phyloP scores from a whole-genome alignment of 2,888 invertebrate genomes.

The Nymphalis urticae region DNA sequence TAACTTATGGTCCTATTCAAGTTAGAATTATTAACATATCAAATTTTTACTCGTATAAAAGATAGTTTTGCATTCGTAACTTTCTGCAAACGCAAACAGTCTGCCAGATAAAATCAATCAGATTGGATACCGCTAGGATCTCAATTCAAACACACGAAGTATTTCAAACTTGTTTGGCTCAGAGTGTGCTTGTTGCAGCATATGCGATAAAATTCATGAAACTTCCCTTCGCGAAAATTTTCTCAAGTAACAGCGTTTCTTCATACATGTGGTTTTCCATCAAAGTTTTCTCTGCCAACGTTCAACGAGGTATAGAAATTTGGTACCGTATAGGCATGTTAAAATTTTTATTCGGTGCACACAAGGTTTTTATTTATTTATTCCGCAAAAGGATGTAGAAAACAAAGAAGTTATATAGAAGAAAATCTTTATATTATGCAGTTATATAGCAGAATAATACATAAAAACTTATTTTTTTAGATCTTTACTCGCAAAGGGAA shows the following conservation, averaged over 20 bases:
- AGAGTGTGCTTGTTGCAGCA: conserved; percentile 54
- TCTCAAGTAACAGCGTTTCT: conserved; percentile 61
- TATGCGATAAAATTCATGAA: conserved; percentile 71
- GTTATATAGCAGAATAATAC: too few species aligned
- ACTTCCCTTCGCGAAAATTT: conserved; percentile 59
- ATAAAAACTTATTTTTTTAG: too few species aligned
- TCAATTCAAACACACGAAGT: conserved; percentile 61
- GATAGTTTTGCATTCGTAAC: conserved; percentile 19
- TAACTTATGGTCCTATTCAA: too few species aligned
- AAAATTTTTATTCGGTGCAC: conserved; percentile 31
- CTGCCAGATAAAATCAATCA: conserved; percentile 67
- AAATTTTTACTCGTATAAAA: conserved; percentile 26
- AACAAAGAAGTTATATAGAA: background rate
- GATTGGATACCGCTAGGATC: conserved; percentile 64
- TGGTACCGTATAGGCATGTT: conserved; percentile 42
- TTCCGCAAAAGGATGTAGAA: conserved; percentile 13
- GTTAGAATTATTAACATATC: too few species aligned
- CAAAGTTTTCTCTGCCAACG: conserved; percentile 71
- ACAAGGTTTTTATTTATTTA: conserved; percentile 12
- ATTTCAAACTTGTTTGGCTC: conserved; percentile 66
- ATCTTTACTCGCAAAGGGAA: too few species aligned
- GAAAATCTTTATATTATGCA: background rate
- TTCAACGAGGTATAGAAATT: conserved; percentile 46
- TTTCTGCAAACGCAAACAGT: conserved; percentile 37
- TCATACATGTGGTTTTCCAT: conserved; percentile 71